These are phyloP conservation scores for Psylliodes chrysocephalus DNA, from an alignment of 2,888 invertebrate species.

Conservation along the genomic window DNA sequence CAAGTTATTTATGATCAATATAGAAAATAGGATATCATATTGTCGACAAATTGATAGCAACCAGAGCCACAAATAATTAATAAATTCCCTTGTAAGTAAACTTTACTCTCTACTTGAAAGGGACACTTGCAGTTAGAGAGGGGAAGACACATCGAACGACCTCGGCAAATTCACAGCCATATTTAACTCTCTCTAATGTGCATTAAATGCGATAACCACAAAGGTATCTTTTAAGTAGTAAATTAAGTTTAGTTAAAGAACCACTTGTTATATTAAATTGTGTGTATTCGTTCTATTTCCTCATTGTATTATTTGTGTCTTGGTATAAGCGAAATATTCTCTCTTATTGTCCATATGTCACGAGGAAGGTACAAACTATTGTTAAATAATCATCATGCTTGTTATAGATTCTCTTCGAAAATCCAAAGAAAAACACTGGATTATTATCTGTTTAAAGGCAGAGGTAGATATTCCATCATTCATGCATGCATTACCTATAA, in stretches of 20 bases:
- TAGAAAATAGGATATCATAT: background rate
- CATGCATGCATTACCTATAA: constrained; percentile 31
- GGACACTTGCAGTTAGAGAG: too few relatives aligned
- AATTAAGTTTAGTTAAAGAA: too few relatives aligned
- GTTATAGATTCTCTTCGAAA: constrained; percentile 1
- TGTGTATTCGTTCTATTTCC: too few relatives aligned
- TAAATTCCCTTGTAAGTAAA: background rate
- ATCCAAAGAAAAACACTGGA: constrained; percentile 9
- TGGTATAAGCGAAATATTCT: background rate
- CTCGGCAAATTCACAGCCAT: too few relatives aligned
- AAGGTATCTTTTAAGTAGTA: too few relatives aligned
- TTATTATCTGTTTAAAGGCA: constrained; percentile 8
- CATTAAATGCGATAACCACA: too few relatives aligned
- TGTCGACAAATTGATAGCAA: background rate
- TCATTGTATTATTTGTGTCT: background rate
- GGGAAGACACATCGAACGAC: too few relatives aligned
- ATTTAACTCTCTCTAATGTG: too few relatives aligned
- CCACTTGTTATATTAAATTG: too few relatives aligned
- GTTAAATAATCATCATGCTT: constrained; percentile 8
- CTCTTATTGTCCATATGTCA: background rate
- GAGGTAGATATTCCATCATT: constrained; percentile 12
- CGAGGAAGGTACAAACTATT: background rate
- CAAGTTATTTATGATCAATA: too few relatives aligned
- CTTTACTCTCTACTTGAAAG: too few relatives aligned
- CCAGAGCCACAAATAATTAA: background rate